Evolutionary conservation across 2,797 vertebrate genomes (phyloP), one percentile per base, ranked within the genome.

Genomic region (Cheirogaleus major): DNA sequence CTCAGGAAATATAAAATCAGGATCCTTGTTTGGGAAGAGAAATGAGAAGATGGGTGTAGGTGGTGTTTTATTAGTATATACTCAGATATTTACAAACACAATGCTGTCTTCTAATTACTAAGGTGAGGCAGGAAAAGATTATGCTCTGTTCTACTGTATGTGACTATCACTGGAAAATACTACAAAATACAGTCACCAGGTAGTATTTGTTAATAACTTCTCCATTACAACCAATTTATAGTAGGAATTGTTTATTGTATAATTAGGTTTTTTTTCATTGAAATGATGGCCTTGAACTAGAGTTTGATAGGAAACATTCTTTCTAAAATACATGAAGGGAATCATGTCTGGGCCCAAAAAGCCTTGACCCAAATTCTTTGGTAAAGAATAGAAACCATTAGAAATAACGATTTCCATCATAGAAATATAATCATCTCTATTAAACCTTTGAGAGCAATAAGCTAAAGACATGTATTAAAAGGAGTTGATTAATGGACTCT

Each of bases 401-500:
- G 52, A 57, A 80, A 80, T 57, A 41, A 38, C 35, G 8, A 1
- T 41, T 81, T 61, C 55, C 55, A 1, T 81, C 59, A 59, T 81
- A 79, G 25, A 92, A 22, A 95, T 80, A 41, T 48, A 78, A 96
- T 84, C 23, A 96, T 92, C 82, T 82, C 41, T 75, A 41, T 96
- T 94, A 94, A 91, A 61, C 27, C 69, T 95, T 95, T 95, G 30
- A 95, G n/a, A 91, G 6, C 52, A 52, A 43, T 22, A 43, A 43
- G 65, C 38, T 69, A 81, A 96, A 93, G 86, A 91, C 17, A 20
- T 38, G 63, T 55, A 90, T 96, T 82, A 95, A 61, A 92, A 96
- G n/a, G 32, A 75, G 7, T 57, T 79, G 73, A 92, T 93, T 89
- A 96, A 95, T 97, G 69, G 85, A 90, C 61, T 81, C 14, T 92